Percentiles rank a stretch among this genome's conserved stretches.
Conservation (phyloP, 2,888 invertebrate species). For the Choristoneura rosaceana region DNA sequence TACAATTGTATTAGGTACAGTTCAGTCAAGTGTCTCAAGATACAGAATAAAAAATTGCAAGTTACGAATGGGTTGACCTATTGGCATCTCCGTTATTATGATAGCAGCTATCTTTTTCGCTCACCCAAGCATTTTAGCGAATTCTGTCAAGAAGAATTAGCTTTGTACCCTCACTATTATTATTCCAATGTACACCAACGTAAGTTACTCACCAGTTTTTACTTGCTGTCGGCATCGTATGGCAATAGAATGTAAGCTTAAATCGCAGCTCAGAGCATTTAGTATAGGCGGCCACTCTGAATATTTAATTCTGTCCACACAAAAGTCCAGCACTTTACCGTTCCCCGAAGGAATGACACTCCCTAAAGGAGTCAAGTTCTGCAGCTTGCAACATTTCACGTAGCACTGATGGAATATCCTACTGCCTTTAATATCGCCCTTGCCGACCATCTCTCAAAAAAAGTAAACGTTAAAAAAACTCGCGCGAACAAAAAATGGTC, state of each 20-base stretch:
- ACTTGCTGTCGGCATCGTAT: slow-evolving; percentile 87
- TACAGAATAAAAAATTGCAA: no score
- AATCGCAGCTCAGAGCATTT: slow-evolving; percentile 89
- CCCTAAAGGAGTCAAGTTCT: slow-evolving; percentile 75
- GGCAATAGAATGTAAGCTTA: slow-evolving; percentile 88
- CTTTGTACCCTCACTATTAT: background rate
- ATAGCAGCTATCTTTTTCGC: no score
- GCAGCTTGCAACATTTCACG: slow-evolving; percentile 80
- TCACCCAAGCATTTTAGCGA: no score
- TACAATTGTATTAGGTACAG: no score
- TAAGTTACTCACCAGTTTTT: slow-evolving; percentile 68
- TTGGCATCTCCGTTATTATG: no score
- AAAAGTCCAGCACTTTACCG: slow-evolving; percentile 87
- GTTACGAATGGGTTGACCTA: no score
- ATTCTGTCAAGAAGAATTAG: background rate
- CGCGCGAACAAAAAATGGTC: slow-evolving; percentile 51
- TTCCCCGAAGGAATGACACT: slow-evolving; percentile 75
- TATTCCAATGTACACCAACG: no score
- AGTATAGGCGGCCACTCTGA: slow-evolving; percentile 91
- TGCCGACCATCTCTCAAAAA: slow-evolving; percentile 70
- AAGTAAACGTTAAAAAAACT: slow-evolving; percentile 49
- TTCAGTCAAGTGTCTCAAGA: background rate
- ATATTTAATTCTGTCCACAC: slow-evolving; percentile 90
- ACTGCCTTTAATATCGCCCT: slow-evolving; percentile 71
- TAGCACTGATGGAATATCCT: slow-evolving; percentile 82